phyloP scores from a whole-genome alignment of 2,888 invertebrate species.

The Conomelus anceps region DNA sequence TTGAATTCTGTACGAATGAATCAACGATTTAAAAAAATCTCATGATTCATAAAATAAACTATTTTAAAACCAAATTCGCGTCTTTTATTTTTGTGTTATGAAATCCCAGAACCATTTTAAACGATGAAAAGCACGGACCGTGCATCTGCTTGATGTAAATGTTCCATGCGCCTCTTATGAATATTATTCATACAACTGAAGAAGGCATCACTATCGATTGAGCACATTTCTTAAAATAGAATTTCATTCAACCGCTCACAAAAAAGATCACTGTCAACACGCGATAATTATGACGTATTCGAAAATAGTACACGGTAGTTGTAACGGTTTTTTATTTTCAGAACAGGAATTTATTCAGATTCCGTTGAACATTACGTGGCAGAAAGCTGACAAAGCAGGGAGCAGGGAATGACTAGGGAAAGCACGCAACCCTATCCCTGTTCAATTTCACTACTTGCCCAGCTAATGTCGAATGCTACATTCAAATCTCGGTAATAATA shows the following conservation, averaged over 20 bases:
- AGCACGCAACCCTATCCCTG: background rate
- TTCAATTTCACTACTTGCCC: background rate
- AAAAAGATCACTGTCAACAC: background rate
- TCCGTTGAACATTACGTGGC: background rate
- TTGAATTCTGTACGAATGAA: too few species aligned
- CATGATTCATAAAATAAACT: too few species aligned
- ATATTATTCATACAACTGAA: background rate
- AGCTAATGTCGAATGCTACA: background rate
- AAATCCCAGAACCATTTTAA: background rate
- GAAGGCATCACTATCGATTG: background rate
- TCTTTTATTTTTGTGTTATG: too few species aligned
- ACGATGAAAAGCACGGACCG: background rate
- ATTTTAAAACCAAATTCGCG: too few species aligned
- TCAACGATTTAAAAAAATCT: too few species aligned
- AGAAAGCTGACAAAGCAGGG: too few species aligned
- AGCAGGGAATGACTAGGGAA: background rate
- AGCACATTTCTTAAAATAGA: background rate
- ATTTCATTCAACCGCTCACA: background rate
- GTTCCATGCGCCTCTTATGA: background rate
- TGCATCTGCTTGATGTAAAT: background rate
- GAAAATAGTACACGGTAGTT: background rate
- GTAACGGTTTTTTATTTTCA: background rate
- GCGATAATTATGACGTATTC: background rate
- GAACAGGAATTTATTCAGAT: background rate
- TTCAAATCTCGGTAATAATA: background rate